Percentiles rank a stretch among this genome's conserved stretches.
Evolutionary conservation across 2,888 invertebrate species (phyloP).

Genomic region (Sympetrum striolatum): DNA sequence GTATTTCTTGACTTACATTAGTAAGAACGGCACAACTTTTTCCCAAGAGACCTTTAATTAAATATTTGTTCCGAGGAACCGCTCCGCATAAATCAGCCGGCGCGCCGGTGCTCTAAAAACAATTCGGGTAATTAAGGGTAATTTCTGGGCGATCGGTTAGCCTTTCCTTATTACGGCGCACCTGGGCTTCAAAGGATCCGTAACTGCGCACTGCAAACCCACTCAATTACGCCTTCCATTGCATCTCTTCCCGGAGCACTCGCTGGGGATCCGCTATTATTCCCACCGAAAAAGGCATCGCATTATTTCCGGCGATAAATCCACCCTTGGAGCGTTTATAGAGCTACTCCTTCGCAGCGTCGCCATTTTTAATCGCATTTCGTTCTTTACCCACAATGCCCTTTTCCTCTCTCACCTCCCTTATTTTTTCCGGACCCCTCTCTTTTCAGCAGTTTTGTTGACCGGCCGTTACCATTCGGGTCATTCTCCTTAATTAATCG

Average conservation of each 20-base stretch:
- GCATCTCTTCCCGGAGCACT: not conserved
- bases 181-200: too few species aligned
- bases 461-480: conserved; percentile 38
- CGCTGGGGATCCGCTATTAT: not conserved
- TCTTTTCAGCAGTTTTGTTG: conserved; percentile 43
- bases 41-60: too few species aligned
- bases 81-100: too few species aligned
- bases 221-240: not conserved
- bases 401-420: not conserved
- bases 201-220: too few species aligned
- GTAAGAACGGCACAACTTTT: too few species aligned
- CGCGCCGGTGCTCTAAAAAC: too few species aligned
- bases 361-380: not conserved
- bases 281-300: not conserved
- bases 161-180: too few species aligned
- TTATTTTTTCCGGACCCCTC: not conserved
- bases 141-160: too few species aligned
- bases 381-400: not conserved
- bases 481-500: conserved; percentile 44
- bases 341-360: not conserved
- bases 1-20: too few species aligned
- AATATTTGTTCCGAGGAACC: too few species aligned
- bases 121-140: too few species aligned
- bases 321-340: not conserved
- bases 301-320: not conserved